Evolutionary conservation across 1,140 invertebrate species (phyloP), one percentile per base, ranked within the genome.

Genomic region (Grapholita molesta): DNA sequence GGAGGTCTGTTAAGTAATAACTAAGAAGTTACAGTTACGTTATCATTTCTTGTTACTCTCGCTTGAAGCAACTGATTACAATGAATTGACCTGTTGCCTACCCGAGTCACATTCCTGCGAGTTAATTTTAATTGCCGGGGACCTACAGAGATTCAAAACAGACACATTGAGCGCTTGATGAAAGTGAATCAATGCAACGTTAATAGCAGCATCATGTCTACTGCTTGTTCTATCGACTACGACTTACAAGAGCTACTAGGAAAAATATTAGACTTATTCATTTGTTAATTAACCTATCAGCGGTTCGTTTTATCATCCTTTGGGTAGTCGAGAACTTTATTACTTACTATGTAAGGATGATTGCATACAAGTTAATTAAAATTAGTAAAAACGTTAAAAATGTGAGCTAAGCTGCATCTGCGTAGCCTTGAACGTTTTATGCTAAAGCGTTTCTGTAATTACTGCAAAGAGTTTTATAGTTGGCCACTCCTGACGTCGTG

Each of bases 51-150:
- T 25, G 55, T 61, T 15, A 61, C n/a, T 28, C 24, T 15, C 24
- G 42, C 42, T 21, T 25, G n/a, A 15, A 25, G 24, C 55, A 28
- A 28, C 24, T 61, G 12, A 61, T 61, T 61, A 61, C 24, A 61
- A 61, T 15, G 55, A 61, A 61, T 30, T 61, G 55, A 25, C 12
- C 24, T 30, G 55, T 21, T 15, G 55, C 6, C 55, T 1, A 61
- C 53, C 6, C 69, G 33, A 25, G 25, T 52, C 66, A 66, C 66
- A 71, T 71, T 71, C 70, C 61, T 68, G 24, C n/a, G 48, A 66
- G 66, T 70, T 70, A 61, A 35, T 18, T 67, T 52, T 70, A 70
- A 70, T 70, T 70, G 69, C 6, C 48, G 9, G 35, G 48, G 25
- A 15, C 38, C n/a, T 30, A 32, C 38, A 23, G 66, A 38, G 66